Evolutionary conservation across 1,140 invertebrate species (phyloP), one percentile per base, ranked within the genome.

Genomic region (Drosophila kurseongensis): DNA sequence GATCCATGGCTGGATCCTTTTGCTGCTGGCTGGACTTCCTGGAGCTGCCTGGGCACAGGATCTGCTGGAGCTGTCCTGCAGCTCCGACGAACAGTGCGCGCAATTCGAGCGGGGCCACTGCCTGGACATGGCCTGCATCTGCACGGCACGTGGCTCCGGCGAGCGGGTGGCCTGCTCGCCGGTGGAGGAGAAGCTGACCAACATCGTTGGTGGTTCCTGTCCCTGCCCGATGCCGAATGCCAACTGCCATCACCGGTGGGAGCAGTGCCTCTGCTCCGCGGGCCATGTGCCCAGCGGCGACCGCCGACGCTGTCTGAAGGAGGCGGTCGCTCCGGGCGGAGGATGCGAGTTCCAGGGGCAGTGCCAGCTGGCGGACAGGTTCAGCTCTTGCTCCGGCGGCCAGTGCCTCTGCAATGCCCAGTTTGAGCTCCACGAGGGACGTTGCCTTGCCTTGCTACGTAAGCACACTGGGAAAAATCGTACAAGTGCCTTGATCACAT

Each of bases 171-270:
- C 38, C 14, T 88, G 84, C 59, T 18, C 44, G 0, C 84, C 85
- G 2, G 57, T 59, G 35, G 80, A 78, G 18, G 36, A 60, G 29
- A 90, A 80, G 23, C 5, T 74, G n/a, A 91, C 51, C 2, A 91
- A 91, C 38, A 79, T 91, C 9, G 72, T 91, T 7, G 90, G 90
- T 2, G 91, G 91, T 0, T 51, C 75, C 3, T 92, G 91, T 56
- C 88, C 86, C 0, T 92, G 91, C 13, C 59, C 13, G 0, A 62
- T 73, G 36, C 69, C 58, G 0, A 5, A 83, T 52, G 36, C 91
- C 23, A 59, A 63, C 40, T 92, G 91, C 51, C 56, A 80, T 6
- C 0, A 6, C 5, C 6, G 16, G 12, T 47, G 88, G 29, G 45
- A 80, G 7, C 69, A 75, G 50, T 92, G 91, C 52, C 72, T 62